Base-by-base conservation (phyloP, 1,140 invertebrate species). In the Polypedilum vanderplanki region DNA sequence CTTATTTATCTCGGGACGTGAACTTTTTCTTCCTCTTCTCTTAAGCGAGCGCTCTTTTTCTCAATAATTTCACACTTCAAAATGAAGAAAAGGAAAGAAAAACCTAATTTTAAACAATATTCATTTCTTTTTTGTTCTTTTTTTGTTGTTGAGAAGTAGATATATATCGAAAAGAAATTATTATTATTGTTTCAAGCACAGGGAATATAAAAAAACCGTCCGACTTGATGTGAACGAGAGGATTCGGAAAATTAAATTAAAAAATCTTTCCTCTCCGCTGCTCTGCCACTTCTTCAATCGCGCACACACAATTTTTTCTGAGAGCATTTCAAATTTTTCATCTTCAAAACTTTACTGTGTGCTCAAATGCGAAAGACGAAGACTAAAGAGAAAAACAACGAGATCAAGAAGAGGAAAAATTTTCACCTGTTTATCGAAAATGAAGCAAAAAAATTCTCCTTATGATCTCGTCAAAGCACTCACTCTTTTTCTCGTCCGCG, bases 111-210 rank as follows among this genome's bases (percentile, higher is more conserved):
- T 70, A 20, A 70, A 20, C 65, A 22, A 22, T 22, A 20, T 70
- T 57, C 10, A 12, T 15, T 70, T 70, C 18, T 67, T 67, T 70
- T 70, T 70, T 70, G 17, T 70, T 70, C 20, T 70, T 70, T 70
- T 22, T 70, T 70, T 9, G 18, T 18, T 70, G 9, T n/a, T 70
- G 9, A 9, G n/a, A 22, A 70, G 20, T 20, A 70, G 65, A 70
- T 20, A 70, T 70, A 22, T 70, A 70, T 70, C 65, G 65, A 70
- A 22, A 70, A 70, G 20, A 70, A 70, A 18, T 70, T 70, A 18
- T 15, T 3, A 57, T 22, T 70, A 70, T 20, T 70, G 46, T 57
- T 57, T 57, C 46, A 15, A 57, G n/a, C n/a, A 57, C 46, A 57
- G 46, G 46, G 46, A 57, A 57, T 57, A 57, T 33, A 33, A 33